Percentiles rank a stretch among this genome's conserved stretches.
Evolutionary conservation across 1,140 invertebrate genomes (phyloP).

Genomic region (Achatina immaculata): DNA sequence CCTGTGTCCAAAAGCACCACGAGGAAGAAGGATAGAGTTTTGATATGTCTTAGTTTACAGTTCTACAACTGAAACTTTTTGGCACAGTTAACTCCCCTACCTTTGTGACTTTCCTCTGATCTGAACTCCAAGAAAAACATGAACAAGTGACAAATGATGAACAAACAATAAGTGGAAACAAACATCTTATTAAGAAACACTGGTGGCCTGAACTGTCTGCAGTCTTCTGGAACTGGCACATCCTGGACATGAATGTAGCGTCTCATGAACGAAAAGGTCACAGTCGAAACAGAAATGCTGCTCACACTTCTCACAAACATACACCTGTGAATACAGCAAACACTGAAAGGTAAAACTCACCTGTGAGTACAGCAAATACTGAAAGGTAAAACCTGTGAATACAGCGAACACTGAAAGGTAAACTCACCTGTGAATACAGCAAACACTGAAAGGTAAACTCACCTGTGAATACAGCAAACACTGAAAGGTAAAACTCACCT

Average conservation of each 20-base stretch:
- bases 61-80: too few relatives aligned
- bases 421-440: slow-evolving; percentile 91
- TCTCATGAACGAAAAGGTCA: slow-evolving; percentile 93
- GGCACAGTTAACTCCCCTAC: too few relatives aligned
- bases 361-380: neutral
- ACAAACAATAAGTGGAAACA: too few relatives aligned
- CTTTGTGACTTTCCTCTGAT: too few relatives aligned
- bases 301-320: slow-evolving; percentile 82
- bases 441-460: slow-evolving; percentile 81
- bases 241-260: slow-evolving; percentile 93
- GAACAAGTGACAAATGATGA: too few relatives aligned
- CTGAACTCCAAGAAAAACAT: too few relatives aligned
- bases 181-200: slow-evolving; percentile 10
- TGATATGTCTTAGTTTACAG: too few relatives aligned
- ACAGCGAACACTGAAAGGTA: slow-evolving; percentile 92
- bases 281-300: slow-evolving; percentile 92
- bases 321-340: slow-evolving; percentile 55
- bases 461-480: slow-evolving; percentile 52
- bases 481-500: too few relatives aligned
- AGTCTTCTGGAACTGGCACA: slow-evolving; percentile 77
- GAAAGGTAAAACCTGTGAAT: slow-evolving; percentile 74
- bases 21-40: too few relatives aligned
- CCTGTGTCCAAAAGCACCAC: too few relatives aligned
- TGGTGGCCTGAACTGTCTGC: slow-evolving; percentile 45
- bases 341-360: too few relatives aligned